A percentile compares a stretch with the other conserved stretches of the same genome.
These are phyloP conservation scores for Anoplius nigerrimus DNA, from an alignment of 2,888 invertebrate species.

Conservation along the genomic window DNA sequence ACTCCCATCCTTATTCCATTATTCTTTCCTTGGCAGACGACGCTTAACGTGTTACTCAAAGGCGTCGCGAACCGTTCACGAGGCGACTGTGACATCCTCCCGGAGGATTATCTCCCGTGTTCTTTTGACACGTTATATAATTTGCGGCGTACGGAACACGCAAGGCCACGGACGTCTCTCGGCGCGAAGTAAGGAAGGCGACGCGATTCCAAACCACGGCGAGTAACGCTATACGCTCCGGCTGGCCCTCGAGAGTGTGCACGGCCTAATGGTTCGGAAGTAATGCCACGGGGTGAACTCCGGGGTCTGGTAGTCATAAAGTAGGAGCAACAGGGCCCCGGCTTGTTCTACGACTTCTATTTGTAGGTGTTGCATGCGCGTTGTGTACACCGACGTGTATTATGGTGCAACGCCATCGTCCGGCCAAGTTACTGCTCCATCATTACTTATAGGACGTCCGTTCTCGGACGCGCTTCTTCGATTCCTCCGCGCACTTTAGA, in stretches of 20 bases:
- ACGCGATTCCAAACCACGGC: conserved; percentile 14
- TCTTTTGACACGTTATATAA: too few relatives aligned
- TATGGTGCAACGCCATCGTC: conserved; percentile 37
- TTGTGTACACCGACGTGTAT: conserved; percentile 42
- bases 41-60: too few relatives aligned
- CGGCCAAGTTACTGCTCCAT: conserved; percentile 44
- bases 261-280: conserved; percentile 47
- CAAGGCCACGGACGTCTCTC: too few relatives aligned
- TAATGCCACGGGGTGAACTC: conserved; percentile 43
- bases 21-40: too few relatives aligned
- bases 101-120: too few relatives aligned
- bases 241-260: conserved; percentile 8
- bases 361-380: conserved; percentile 53
- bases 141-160: too few relatives aligned
- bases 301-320: conserved; percentile 49
- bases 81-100: too few relatives aligned
- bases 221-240: conserved; percentile 13
- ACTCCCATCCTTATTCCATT: too few relatives aligned
- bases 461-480: conserved; percentile 28
- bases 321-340: conserved; percentile 46
- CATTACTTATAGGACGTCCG: conserved; percentile 48
- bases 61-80: too few relatives aligned
- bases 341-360: conserved; percentile 52
- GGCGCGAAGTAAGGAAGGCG: not conserved
- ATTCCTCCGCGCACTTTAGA: conserved; percentile 7